Evolutionary conservation across 2,888 invertebrate genomes (phyloP).

Genomic region (Teinopalpus imperialis): DNA sequence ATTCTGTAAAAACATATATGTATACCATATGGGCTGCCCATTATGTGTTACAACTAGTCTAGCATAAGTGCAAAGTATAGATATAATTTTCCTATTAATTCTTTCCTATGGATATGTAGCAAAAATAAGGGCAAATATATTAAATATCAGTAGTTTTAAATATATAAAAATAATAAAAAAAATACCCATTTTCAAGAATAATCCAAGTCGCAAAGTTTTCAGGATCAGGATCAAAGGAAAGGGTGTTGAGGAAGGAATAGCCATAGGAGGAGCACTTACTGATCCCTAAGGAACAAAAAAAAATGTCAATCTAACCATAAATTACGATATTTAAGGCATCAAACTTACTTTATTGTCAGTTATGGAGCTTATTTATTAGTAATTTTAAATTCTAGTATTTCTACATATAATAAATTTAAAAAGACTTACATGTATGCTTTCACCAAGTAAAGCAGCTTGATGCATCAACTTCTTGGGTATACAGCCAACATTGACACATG

Average conservation of each 20-base stretch:
- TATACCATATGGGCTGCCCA: no score
- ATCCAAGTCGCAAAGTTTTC: conserved; percentile 28
- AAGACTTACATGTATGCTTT: conserved; percentile 87
- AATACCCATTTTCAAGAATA: conserved; percentile 27
- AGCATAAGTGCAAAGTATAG: no score
- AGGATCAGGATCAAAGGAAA: conserved; percentile 38
- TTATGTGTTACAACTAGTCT: no score
- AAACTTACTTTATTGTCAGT: no score
- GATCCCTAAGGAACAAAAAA: conserved; percentile 51
- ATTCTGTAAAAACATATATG: no score
- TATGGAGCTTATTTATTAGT: not conserved
- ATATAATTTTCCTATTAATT: no score
- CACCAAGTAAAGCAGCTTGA: conserved; percentile 94
- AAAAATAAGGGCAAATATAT: no score
- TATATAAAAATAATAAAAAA: conserved; percentile 15
- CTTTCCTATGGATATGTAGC: no score
- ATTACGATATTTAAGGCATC: not conserved
- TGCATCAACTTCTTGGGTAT: conserved; percentile 99
- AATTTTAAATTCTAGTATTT: not conserved
- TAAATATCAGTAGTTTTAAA: no score
- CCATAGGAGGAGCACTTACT: conserved; percentile 57
- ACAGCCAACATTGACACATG: conserved; percentile 98
- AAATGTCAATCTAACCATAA: not conserved
- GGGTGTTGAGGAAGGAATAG: conserved; percentile 29
- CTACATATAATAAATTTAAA: conserved; percentile 4